phyloP scores from a whole-genome alignment of 2,888 invertebrate genomes.

The Tenthredo livida region DNA sequence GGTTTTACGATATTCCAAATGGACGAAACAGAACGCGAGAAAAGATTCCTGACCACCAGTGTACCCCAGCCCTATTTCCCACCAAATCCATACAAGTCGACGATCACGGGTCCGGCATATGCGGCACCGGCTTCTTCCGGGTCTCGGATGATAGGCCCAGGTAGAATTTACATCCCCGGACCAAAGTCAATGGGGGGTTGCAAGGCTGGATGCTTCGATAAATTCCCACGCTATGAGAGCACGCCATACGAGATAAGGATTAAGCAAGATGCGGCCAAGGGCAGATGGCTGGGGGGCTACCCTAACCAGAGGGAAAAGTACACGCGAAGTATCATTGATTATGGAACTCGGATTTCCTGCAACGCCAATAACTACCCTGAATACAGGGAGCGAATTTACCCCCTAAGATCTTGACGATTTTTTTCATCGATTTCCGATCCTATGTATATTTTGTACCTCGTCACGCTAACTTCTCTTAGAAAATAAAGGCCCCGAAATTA shows the following conservation, averaged over 20 bases:
- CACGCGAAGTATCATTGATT: slow-evolving; percentile 68
- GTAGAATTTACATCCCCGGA: slow-evolving; percentile 66
- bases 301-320: slow-evolving; percentile 67
- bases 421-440: neutral
- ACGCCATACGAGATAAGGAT: slow-evolving; percentile 63
- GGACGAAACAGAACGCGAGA: slow-evolving; percentile 1
- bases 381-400: slow-evolving; percentile 68
- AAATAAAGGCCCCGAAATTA: neutral
- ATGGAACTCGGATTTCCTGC: slow-evolving; percentile 69
- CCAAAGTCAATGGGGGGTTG: slow-evolving; percentile 74
- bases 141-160: slow-evolving; percentile 55
- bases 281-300: slow-evolving; percentile 63
- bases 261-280: neutral
- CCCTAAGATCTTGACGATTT: slow-evolving; percentile 41
- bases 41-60: slow-evolving; percentile 62
- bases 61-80: slow-evolving; percentile 69
- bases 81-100: slow-evolving; percentile 71
- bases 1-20: neutral
- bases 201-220: slow-evolving; percentile 76
- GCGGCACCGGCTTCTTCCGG: slow-evolving; percentile 58
- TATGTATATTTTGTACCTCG: neutral
- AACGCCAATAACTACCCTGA: slow-evolving; percentile 67
- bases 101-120: slow-evolving; percentile 64
- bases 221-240: slow-evolving; percentile 71
- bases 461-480: neutral